Evolutionary conservation across 2,888 invertebrate genomes (phyloP), one percentile per base, ranked within the genome.

Genomic region (Eurois occulta): DNA sequence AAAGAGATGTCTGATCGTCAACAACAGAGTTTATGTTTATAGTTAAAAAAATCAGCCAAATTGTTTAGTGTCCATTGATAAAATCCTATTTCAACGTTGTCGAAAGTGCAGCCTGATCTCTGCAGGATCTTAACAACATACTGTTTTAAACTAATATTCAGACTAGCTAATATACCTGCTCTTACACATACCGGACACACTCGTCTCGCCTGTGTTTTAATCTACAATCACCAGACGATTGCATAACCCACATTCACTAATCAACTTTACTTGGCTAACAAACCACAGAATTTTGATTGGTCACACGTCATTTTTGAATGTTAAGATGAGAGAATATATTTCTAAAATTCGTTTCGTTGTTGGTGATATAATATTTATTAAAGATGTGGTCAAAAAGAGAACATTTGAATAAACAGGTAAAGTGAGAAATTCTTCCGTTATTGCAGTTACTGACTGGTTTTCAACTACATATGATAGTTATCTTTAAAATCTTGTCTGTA

Each of bases 221-320:
- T 65, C 64, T 60, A 78, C 74, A 75, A 75, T 68, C 77, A 58
- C 55, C 13, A 65, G 65, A 24, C 46, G 1, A 46, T 88, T 83
- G 73, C 68, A 52, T 76, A 78, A 86, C 28, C 38, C 24, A 76
- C 86, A 71, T 86, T 86, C 84, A 72, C 86, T 86, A 86, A 86
- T 86, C 70, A 69, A 75, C 58, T 69, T 67, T 8, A 41, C 72
- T 75, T 66, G 21, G 38, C 64, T 82, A 79, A 83, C 75, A 80
- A 68, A 81, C 80, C 75, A 65, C 60, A 80, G 38, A 67, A 78
- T 43, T 80, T 48, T 55, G 75, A 86, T 86, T 86, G 58, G 88
- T 35, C 68, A 65, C 67, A 73, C 77, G 66, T 75, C 46, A 41
- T 83, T 58, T 60, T 67, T 67, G 13, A 64, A 72, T 72, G 32